Base-by-base conservation (phyloP, 2,113 vertebrate genomes). In the Mus pahari region DNA sequence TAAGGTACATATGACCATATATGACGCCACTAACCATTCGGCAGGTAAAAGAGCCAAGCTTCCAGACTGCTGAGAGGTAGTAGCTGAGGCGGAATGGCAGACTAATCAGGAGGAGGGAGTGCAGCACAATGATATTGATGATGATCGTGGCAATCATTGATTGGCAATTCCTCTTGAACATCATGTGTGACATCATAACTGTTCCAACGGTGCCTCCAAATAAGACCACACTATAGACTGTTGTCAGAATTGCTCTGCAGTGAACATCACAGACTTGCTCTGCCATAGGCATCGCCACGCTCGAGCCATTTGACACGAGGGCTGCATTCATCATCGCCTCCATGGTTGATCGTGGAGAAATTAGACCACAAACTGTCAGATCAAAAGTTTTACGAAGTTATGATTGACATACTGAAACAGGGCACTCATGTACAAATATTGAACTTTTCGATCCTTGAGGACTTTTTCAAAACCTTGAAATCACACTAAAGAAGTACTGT, bases 41-140 rank as follows among this genome's bases (percentile, higher is more conserved):
- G 91, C 98, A 98, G 3, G 96, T 0, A 0, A 98, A 95, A 42
- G 1, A 39, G 19, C 98, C 98, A 0, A 98, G 97, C 36, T 95
- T 94, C 98, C 98, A 98, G 75, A 96, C 62, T 12, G 0, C 5
- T 84, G 95, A 64, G 53, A 98, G 24, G 28, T 98, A 98, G 68
- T 98, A 98, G 88, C 97, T 98, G 84, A 98, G 95, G 68, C 96
- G 96, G 87, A 98, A 98, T 0, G 98, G 98, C 74, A 98, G 97
- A 75, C 96, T 98, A 64, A 98, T 19, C 11, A 98, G 90, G 91
- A 98, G 94, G 45, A 98, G 55, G 31, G 81, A 93, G 39, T 98
- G 98, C n/a, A 98, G 53, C 50, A 96, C 97, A 8, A 98, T 95
- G 64, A 98, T 97, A 73, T 89, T 98, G 79, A 58, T 42, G 89